A percentile compares a stretch with the other conserved stretches of the same genome.
Conservation (phyloP, 2,888 invertebrate genomes). For the Lathronympha strigana region DNA sequence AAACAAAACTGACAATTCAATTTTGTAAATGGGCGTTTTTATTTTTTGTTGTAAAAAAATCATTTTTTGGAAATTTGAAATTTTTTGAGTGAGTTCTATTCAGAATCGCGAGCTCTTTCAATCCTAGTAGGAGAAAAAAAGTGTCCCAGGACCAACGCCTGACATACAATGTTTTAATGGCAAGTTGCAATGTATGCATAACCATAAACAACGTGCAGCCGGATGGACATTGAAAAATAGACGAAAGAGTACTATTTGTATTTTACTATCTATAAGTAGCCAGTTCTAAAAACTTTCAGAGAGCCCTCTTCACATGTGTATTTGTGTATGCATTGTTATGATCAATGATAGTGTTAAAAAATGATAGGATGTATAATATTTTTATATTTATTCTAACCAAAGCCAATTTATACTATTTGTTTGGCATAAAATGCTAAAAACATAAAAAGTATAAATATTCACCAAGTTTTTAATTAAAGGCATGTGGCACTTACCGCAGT, state of each 20-base stretch:
- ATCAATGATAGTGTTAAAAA: background rate
- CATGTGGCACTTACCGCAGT: background rate
- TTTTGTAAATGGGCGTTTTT: too few species aligned
- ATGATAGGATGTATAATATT: background rate
- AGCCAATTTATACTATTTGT: background rate
- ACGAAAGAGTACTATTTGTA: background rate
- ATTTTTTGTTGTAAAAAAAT: too few species aligned
- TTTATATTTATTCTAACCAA: background rate
- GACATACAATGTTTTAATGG: too few species aligned
- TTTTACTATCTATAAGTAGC: background rate
- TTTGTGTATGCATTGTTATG: constrained; percentile 3
- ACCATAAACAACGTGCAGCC: background rate
- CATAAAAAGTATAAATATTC: too few species aligned
- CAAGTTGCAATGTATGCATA: too few species aligned
- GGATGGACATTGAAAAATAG: background rate
- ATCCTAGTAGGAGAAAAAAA: too few species aligned
- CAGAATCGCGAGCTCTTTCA: too few species aligned
- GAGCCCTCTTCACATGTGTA: background rate
- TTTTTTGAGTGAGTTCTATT: too few species aligned
- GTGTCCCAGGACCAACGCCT: too few species aligned
- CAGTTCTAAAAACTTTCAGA: background rate
- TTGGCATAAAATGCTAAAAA: background rate
- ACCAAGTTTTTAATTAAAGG: too few species aligned
- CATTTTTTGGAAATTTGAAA: too few species aligned
- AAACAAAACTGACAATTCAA: too few species aligned